Conservation (phyloP, 2,888 invertebrate species). For the Philopedon plagiatum region DNA sequence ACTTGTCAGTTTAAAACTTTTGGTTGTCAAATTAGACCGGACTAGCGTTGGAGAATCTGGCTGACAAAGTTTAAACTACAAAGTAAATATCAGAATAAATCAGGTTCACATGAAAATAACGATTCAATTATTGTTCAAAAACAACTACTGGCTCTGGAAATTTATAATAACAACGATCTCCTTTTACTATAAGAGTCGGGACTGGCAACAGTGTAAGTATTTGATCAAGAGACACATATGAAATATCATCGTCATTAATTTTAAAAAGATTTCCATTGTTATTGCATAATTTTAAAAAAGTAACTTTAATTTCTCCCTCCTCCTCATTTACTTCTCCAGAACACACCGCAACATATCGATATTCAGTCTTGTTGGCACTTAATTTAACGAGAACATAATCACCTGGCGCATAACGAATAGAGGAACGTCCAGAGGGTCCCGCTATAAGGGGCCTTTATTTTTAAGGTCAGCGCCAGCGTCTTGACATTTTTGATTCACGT, state of each 20-base stretch:
- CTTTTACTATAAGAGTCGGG: conserved; percentile 6
- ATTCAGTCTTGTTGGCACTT: not conserved
- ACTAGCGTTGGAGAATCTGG: no score
- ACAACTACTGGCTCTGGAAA: not conserved
- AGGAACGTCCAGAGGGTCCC: no score
- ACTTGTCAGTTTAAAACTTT: no score
- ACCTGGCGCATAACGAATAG: no score
- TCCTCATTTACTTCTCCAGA: conserved; percentile 13
- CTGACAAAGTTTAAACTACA: no score
- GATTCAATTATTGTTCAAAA: not conserved
- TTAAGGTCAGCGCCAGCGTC: no score
- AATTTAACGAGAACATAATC: no score
- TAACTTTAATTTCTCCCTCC: conserved; percentile 16
- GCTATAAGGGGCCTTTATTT: no score
- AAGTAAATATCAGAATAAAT: no score
- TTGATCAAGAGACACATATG: not conserved
- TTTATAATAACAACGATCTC: no score
- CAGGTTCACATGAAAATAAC: not conserved
- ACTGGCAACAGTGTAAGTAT: not conserved
- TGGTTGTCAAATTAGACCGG: no score
- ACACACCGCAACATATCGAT: conserved; percentile 1
- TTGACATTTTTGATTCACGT: no score
- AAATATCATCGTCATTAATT: not conserved
- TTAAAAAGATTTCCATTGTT: conserved; percentile 4
- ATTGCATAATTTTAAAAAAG: conserved; percentile 10